Percentiles rank a stretch among this genome's conserved stretches.
These are phyloP conservation scores for Trichonephila clavata DNA, from an alignment of 1,140 invertebrate genomes.

Conservation along the genomic window DNA sequence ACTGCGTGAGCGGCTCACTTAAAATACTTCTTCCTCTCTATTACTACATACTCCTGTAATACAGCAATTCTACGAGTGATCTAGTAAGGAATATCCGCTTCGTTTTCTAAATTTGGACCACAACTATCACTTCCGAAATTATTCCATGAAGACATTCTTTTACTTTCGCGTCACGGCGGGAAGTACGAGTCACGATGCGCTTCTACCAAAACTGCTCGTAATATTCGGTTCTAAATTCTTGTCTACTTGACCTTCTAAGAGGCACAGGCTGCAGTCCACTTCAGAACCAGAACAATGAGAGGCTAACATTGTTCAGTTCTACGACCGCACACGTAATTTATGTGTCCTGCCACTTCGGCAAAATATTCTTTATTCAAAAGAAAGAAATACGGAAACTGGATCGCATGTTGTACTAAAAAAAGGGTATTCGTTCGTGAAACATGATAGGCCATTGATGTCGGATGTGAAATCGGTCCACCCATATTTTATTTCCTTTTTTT, in stretches of 20 bases:
- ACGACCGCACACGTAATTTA: background rate
- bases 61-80: background rate
- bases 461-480: background rate
- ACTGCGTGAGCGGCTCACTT: too few species aligned
- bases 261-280: background rate
- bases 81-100: background rate
- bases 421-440: background rate
- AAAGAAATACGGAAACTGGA: background rate
- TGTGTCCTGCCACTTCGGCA: background rate
- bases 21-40: too few species aligned
- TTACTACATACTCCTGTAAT: too few species aligned
- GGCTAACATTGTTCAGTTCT: background rate
- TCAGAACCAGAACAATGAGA: slow-evolving; percentile 26
- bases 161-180: background rate
- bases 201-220: background rate
- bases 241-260: background rate
- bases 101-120: background rate
- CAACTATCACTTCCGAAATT: too few species aligned
- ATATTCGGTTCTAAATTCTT: background rate
- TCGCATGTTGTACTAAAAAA: background rate
- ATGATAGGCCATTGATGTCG: background rate
- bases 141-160: background rate
- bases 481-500: too few species aligned
- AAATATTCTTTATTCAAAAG: background rate
- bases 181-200: background rate